Evolutionary conservation across 2,888 invertebrate genomes (phyloP), one percentile per base, ranked within the genome.

Genomic region (Lithophane socia): DNA sequence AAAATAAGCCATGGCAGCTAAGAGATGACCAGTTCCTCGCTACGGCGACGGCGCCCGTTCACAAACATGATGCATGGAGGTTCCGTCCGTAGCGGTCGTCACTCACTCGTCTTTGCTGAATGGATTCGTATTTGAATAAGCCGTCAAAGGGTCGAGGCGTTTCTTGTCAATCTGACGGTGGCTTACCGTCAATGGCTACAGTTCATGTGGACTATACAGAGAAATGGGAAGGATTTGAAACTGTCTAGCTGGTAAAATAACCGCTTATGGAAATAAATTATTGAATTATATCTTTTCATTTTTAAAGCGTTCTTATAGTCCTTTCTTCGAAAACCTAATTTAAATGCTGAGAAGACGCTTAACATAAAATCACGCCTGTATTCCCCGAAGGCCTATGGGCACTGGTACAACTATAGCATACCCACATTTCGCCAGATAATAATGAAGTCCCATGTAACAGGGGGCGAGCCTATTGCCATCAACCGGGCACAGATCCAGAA

Each of bases 141-240:
- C 67, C 78, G 47, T 83, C 78, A 80, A 80, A 80, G 83, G 54
- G 60, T 42, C 60, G 58, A 47, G 16, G 1, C 49, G 78, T 49
- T 77, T 66, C 47, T 54, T 49, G 47, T 78, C 68, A 83, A 61
- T 60, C 13, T 42, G 56, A 44, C 52, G 24, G n/a, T 65, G 42
- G 65, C 29, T 65, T 65, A 68, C 47, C 24, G 8, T 77, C 65
- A 76, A 52, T 21, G 49, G 44, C n/a, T 58, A 74, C 42, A 63
- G 54, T 73, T 63, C 24, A 29, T 24, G 18, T 49, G 13, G 29
- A 81, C 24, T 52, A 24, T 64, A 76, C 21, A 56, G 1, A 21
- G n/a, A 44, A 78, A 49, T 69, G 2, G 7, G 5, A 13, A 54
- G 4, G 47, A 44, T 75, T 79, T 29, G 5, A 56, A 52, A 16